Evolutionary conservation across 1,140 invertebrate species (phyloP).

Genomic region (Phocides pigmalion): DNA sequence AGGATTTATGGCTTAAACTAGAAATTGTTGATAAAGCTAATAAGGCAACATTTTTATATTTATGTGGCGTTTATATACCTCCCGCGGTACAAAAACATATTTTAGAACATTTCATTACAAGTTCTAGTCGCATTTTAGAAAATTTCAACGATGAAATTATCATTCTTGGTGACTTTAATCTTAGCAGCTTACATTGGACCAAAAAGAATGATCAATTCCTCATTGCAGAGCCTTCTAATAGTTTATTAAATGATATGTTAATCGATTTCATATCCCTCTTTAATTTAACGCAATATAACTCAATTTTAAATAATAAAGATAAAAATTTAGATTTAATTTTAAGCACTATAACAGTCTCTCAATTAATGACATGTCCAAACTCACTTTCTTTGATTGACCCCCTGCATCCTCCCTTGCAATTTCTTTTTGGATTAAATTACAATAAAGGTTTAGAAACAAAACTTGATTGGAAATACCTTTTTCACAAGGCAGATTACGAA

Average conservation of each 20-base stretch:
- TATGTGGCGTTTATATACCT: conserved; percentile 22
- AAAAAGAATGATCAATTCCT: neutral
- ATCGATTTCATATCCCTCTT: conserved; percentile 30
- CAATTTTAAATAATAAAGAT: conserved; percentile 20
- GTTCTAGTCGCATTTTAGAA: conserved; percentile 8
- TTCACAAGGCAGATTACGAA: too few species aligned
- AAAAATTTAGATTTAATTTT: conserved; percentile 26
- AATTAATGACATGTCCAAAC: too few species aligned
- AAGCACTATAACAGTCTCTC: too few species aligned
- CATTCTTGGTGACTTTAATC: too few species aligned
- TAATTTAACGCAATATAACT: conserved; percentile 18
- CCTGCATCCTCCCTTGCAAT: too few species aligned
- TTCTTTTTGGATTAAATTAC: too few species aligned
- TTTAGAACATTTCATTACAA: conserved; percentile 11
- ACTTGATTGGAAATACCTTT: too few species aligned
- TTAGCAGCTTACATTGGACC: conserved; percentile 19
- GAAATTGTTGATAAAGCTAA: neutral
- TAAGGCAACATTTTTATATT: neutral
- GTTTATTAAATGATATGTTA: conserved; percentile 23
- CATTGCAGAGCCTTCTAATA: conserved; percentile 9
- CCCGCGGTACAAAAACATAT: conserved; percentile 27
- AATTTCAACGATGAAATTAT: conserved; percentile 12
- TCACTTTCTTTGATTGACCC: too few species aligned
- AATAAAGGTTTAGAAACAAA: too few species aligned
- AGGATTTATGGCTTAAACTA: conserved; percentile 32